A percentile compares a stretch with the other conserved stretches of the same genome.
Evolutionary conservation across 2,113 vertebrate genomes (phyloP).

Genomic region (Pelmatolapia mariae): DNA sequence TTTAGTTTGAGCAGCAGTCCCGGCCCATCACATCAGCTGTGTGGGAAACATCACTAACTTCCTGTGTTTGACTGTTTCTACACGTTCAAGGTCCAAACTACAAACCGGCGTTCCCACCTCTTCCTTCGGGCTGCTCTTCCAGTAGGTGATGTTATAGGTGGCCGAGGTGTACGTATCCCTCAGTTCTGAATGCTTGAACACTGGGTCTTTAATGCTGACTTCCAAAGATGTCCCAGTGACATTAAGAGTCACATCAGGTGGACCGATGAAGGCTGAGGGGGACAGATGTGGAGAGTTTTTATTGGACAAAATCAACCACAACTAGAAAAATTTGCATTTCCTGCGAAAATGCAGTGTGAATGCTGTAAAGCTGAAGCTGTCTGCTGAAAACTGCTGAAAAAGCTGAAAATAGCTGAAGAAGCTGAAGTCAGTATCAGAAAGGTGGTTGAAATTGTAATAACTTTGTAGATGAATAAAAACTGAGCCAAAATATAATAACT

Average conservation of each 20-base stretch:
- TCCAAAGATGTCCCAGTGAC: conserved; percentile 21
- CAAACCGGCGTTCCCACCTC: conserved; percentile 25
- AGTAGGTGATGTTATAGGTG: conserved; percentile 59
- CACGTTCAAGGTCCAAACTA: not conserved
- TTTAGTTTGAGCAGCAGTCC: no score
- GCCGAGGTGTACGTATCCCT: not conserved
- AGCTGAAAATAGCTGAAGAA: no score
- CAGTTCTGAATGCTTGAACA: not conserved
- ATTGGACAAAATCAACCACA: not conserved
- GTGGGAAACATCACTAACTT: not conserved
- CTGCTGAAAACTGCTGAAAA: no score
- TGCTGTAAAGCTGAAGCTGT: no score
- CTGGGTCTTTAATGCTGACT: conserved; percentile 53
- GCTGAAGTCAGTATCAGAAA: no score
- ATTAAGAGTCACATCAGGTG: conserved; percentile 39
- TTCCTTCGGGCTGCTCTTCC: conserved; percentile 35
- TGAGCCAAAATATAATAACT: no score
- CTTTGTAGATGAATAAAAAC: no score
- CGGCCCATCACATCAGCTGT: no score
- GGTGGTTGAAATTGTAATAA: no score
- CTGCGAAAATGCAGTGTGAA: no score
- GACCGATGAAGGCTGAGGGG: conserved; percentile 51
- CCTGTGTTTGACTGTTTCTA: not conserved
- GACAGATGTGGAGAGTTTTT: not conserved
- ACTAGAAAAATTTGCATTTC: no score